These are phyloP conservation scores for Osedax frankpressi DNA, from an alignment of 2,888 invertebrate genomes.

Conservation along the genomic window DNA sequence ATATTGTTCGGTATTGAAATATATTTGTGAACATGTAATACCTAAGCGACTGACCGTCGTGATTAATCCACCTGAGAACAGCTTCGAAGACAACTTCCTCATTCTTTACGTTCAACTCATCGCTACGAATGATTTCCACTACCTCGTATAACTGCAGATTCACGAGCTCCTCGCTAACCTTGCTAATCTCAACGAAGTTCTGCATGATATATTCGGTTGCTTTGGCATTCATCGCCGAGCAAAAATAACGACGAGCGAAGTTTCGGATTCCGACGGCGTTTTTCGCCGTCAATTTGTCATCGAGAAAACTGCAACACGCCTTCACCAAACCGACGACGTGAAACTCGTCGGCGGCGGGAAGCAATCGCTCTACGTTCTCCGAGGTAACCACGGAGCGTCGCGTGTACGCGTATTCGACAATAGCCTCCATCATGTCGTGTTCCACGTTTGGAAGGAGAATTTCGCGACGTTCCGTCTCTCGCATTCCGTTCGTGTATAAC, in stretches of 20 bases:
- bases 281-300: constrained; percentile 57
- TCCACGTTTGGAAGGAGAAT: constrained; percentile 55
- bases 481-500: constrained; percentile 65
- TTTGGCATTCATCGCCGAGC: constrained; percentile 58
- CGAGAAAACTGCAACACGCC: constrained; percentile 66
- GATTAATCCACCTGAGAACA: constrained; percentile 67
- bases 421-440: constrained; percentile 60
- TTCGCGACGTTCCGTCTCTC: constrained; percentile 33
- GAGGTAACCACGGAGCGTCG: constrained; percentile 61
- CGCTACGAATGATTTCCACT: constrained; percentile 29
- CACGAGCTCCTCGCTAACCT: constrained; percentile 31
- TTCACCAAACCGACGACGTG: constrained; percentile 68
- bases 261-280: constrained; percentile 73
- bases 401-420: constrained; percentile 74
- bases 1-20: too few species aligned
- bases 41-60: constrained; percentile 51
- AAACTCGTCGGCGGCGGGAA: constrained; percentile 76
- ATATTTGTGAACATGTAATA: too few species aligned
- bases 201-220: constrained; percentile 58
- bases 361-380: constrained; percentile 59
- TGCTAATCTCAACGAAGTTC: constrained; percentile 34
- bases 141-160: constrained; percentile 37
- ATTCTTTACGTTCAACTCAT: constrained; percentile 42
- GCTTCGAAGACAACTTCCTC: constrained; percentile 43
- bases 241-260: constrained; percentile 67